Evolutionary conservation across 2,888 invertebrate species (phyloP), one percentile per base, ranked within the genome.

Genomic region (Arge pagana): DNA sequence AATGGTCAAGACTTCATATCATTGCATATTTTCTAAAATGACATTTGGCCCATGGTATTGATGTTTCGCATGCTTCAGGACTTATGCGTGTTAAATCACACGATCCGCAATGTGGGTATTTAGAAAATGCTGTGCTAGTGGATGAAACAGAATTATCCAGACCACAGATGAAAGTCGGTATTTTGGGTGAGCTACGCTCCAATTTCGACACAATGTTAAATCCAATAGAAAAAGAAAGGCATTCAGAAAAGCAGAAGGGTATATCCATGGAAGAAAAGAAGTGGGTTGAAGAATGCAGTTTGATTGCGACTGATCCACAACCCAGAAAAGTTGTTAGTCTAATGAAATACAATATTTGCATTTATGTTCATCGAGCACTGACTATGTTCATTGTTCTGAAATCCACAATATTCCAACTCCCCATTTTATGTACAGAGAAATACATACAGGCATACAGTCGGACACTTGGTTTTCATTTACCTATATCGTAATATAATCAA

Each of bases 171-270:
- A 77, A 79, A 48, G 67, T 85, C 4, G 87, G 87, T 1, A 81
- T 87, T 49, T 71, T 87, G 40, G 87, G 87, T 3, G 70, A 82
- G 61, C 75, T 79, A 1, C 78, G 85, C 18, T 66, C 77, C 6
- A 65, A 76, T 37, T 84, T 84, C 59, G 85, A 86, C 64, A 77
- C 83, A 1, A 81, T 85, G 79, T 70, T 87, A 37, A 65, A 81
- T 79, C 62, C 84, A 77, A 60, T 77, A 79, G 74, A 85, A 81
- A 61, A 84, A 83, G 77, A 84, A 83, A 55, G 57, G 26, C 41
- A n/a, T n/a, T n/a, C 50, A 6, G 45, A 35, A 15, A 35, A 45
- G 16, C 15, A 33, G 11, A n/a, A n/a, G 1, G 33, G 23, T 33
- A 16, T 35, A 15, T 31, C 31, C 10, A 39, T 58, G 8, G 59